phyloP scores from a whole-genome alignment of 2,113 vertebrate species.

The Ursus arctos region DNA sequence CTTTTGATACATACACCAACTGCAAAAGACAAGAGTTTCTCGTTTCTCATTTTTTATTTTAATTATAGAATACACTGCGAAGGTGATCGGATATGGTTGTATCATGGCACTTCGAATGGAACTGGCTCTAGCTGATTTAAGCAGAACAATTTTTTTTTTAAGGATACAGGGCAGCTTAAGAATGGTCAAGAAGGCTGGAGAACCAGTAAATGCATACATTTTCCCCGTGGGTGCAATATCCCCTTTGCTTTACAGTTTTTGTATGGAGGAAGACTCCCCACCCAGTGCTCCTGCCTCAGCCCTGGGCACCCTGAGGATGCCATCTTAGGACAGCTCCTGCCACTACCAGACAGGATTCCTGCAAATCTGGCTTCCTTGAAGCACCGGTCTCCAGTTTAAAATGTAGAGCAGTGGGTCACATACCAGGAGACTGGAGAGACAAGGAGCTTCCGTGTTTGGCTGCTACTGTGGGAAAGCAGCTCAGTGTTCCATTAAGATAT shows the following conservation, averaged over 20 bases:
- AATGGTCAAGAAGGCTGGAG: background rate
- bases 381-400: background rate
- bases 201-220: background rate
- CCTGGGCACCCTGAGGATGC: background rate
- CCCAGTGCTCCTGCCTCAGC: background rate
- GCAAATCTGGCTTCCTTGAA: background rate
- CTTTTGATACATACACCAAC: background rate
- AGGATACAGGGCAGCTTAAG: background rate
- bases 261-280: background rate
- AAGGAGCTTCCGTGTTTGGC: background rate
- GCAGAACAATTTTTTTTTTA: background rate
- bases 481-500: background rate
- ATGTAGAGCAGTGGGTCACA: background rate
- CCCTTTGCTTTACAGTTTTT: background rate
- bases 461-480: background rate
- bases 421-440: background rate
- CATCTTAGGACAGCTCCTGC: background rate
- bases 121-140: background rate
- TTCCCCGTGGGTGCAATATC: background rate
- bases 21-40: background rate
- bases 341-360: background rate
- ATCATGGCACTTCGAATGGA: background rate
- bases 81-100: background rate
- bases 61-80: background rate
- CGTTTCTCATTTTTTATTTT: conserved; percentile 25